Evolutionary conservation across 1,140 invertebrate species (phyloP).

Genomic region (Daktulosphaira vitifoliae): DNA sequence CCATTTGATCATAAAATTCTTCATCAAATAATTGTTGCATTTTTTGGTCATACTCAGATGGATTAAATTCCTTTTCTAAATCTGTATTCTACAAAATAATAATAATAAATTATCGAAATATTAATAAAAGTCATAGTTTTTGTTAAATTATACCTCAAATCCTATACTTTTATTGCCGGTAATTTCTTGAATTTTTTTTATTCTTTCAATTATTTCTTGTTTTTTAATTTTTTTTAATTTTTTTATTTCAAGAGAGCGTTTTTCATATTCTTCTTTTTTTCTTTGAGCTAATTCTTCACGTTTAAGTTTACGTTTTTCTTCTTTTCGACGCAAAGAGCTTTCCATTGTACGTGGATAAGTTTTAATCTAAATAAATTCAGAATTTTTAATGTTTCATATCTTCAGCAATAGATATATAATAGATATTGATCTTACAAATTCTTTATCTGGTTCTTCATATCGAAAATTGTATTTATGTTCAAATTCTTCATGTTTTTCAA

Average conservation of each 20-base stretch:
- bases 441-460: constrained; percentile 90
- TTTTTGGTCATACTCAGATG: constrained; percentile 71
- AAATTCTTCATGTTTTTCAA: constrained; percentile 74
- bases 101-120: constrained; percentile 17
- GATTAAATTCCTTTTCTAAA: constrained; percentile 87
- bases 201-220: constrained; percentile 84
- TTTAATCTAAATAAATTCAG: constrained; percentile 57
- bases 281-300: constrained; percentile 63
- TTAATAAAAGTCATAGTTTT: not conserved
- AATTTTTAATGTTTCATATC: too few relatives aligned
- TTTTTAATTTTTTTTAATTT: constrained; percentile 76
- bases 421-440: constrained; percentile 56
- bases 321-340: constrained; percentile 68
- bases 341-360: constrained; percentile 82
- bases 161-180: constrained; percentile 67
- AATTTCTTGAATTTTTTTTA: constrained; percentile 79
- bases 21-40: constrained; percentile 84
- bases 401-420: constrained; percentile 27
- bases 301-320: constrained; percentile 68
- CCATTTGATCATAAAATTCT: constrained; percentile 65
- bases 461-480: constrained; percentile 94
- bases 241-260: constrained; percentile 77
- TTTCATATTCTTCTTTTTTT: constrained; percentile 72
- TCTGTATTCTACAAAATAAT: constrained; percentile 46
- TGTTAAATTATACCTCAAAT: constrained; percentile 39